Conservation (phyloP, 2,888 invertebrate species). For the Andrena flavipes region DNA sequence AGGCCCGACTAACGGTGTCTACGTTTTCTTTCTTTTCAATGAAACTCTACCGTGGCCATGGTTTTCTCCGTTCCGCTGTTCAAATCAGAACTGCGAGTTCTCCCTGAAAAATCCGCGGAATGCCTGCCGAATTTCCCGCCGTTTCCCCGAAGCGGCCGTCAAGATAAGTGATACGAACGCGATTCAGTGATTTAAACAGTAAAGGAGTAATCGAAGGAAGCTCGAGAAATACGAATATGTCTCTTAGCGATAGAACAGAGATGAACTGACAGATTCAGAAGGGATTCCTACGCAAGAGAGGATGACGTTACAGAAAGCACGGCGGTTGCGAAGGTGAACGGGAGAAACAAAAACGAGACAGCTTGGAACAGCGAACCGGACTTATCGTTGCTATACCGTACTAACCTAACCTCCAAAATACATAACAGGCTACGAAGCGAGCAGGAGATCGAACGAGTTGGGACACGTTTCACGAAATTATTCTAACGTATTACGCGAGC, state of each 20-base stretch:
- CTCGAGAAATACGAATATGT: neutral
- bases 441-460: conserved; percentile 24
- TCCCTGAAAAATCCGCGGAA: neutral
- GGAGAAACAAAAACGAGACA: conserved; percentile 23
- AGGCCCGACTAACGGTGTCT: conserved; percentile 21
- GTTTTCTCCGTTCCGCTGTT: conserved; percentile 23
- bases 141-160: neutral
- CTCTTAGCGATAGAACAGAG: neutral
- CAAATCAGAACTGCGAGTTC: conserved; percentile 4
- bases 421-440: conserved; percentile 45
- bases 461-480: conserved; percentile 35
- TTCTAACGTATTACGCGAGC: conserved; percentile 47
- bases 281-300: neutral
- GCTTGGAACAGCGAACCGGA: conserved; percentile 36
- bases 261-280: neutral
- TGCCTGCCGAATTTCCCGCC: neutral
- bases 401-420: conserved; percentile 63
- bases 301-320: conserved; percentile 31
- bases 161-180: neutral
- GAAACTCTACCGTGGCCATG: conserved; percentile 23
- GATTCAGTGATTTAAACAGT: neutral
- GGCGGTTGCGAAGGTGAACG: conserved; percentile 32
- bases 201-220: neutral
- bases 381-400: conserved; percentile 29
- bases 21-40: conserved; percentile 27